phyloP scores from a whole-genome alignment of 2,888 invertebrate species.

The Cordilura impudica region DNA sequence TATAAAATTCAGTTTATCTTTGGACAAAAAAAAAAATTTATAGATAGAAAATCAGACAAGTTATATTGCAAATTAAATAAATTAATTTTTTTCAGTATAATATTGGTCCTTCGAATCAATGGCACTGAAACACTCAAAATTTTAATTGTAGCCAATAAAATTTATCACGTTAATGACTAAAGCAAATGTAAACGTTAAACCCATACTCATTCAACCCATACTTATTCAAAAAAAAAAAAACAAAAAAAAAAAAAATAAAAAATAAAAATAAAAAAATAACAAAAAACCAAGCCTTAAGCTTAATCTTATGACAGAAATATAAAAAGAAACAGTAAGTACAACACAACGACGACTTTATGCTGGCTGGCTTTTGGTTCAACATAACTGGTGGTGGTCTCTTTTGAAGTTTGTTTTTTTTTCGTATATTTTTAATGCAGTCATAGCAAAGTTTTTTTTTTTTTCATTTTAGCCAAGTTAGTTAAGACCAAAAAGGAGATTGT shows the following conservation, averaged over 20 bases:
- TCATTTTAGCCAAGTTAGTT: slow-evolving; percentile 46
- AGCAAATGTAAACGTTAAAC: not conserved
- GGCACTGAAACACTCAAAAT: not conserved
- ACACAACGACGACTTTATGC: slow-evolving; percentile 9
- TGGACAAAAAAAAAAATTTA: too few relatives aligned
- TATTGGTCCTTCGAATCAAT: too few relatives aligned
- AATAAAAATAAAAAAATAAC: not conserved
- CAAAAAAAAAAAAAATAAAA: too few relatives aligned
- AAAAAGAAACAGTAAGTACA: slow-evolving; percentile 49
- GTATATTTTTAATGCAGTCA: slow-evolving; percentile 30
- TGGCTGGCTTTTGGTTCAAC: slow-evolving; percentile 26
- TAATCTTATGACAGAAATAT: slow-evolving; percentile 47
- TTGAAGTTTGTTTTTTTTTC: slow-evolving; percentile 51
- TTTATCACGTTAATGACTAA: not conserved
- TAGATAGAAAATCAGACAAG: too few relatives aligned
- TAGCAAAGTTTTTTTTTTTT: slow-evolving; percentile 32
- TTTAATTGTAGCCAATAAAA: not conserved
- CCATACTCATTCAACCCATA: too few relatives aligned
- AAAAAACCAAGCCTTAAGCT: slow-evolving; percentile 57
- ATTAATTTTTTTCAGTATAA: too few relatives aligned
- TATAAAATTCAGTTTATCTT: too few relatives aligned
- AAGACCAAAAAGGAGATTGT: slow-evolving; percentile 59
- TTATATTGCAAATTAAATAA: too few relatives aligned
- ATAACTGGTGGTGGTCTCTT: slow-evolving; percentile 60
- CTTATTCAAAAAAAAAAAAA: too few relatives aligned